Percentiles rank a stretch among this genome's conserved stretches.
phyloP scores from a whole-genome alignment of 2,113 vertebrate genomes.

The Salvator merianae region DNA sequence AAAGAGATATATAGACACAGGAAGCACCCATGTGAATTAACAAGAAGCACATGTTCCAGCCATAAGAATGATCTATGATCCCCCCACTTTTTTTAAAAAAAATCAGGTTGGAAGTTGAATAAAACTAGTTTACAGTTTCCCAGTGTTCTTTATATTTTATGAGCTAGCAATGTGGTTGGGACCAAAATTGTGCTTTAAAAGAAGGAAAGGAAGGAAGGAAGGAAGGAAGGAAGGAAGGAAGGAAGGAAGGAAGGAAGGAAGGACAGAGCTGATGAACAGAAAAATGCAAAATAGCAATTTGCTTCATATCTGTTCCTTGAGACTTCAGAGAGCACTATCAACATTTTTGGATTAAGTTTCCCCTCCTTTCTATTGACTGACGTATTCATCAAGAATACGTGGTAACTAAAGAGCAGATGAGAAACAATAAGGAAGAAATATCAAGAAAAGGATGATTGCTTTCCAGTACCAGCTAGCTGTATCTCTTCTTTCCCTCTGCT shows the following conservation, averaged over 20 bases:
- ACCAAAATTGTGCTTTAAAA: conserved; percentile 39
- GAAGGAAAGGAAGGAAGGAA: too few relatives aligned
- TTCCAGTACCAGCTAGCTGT: conserved; percentile 60
- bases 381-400: conserved; percentile 38
- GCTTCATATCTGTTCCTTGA: conserved; percentile 26
- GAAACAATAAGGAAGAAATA: conserved; percentile 47
- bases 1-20: conserved; percentile 61
- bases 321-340: conserved; percentile 24
- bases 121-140: conserved; percentile 57
- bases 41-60: conserved; percentile 48
- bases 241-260: too few relatives aligned
- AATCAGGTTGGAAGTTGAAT: conserved; percentile 38
- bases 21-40: conserved; percentile 60
- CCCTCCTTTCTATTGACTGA: conserved; percentile 36
- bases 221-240: too few relatives aligned
- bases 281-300: conserved; percentile 27
- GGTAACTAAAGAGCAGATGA: conserved; percentile 31
- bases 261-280: conserved; percentile 34
- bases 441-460: conserved; percentile 62
- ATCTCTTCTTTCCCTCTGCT: conserved; percentile 56
- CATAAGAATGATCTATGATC: conserved; percentile 27
- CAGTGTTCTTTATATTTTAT: conserved; percentile 59
- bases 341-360: conserved; percentile 22
- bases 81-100: background rate
- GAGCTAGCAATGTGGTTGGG: conserved; percentile 64